These are phyloP conservation scores for Pyrgilauda ruficollis DNA, from an alignment of 2,113 vertebrate species.

Conservation along the genomic window DNA sequence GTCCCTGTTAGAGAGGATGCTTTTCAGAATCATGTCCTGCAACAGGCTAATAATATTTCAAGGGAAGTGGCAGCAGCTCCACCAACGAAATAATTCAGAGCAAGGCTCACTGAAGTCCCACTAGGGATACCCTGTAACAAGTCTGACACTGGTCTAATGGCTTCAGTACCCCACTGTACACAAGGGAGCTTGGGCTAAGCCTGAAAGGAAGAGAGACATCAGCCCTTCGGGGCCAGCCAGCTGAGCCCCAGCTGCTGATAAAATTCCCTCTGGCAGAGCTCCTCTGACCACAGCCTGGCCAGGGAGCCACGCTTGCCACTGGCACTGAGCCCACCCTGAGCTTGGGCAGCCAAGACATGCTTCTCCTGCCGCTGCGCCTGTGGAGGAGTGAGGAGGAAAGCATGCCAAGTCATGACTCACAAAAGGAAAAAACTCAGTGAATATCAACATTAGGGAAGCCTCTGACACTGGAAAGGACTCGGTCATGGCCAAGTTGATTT, in stretches of 20 bases:
- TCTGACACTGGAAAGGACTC: neutral
- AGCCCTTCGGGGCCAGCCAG: neutral
- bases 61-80: neutral
- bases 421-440: rapidly evolving
- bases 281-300: neutral
- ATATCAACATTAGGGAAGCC: neutral
- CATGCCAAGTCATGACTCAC: neutral
- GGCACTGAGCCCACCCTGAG: neutral
- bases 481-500: neutral
- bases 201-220: neutral
- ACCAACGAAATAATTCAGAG: neutral
- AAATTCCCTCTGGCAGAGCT: neutral
- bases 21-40: neutral
- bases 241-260: neutral
- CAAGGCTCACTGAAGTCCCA: neutral
- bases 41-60: neutral
- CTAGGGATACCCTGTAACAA: neutral
- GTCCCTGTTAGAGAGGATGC: neutral
- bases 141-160: too few species aligned
- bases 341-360: neutral
- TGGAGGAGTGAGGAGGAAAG: neutral
- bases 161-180: neutral
- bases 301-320: rapidly evolving
- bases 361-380: neutral
- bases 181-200: neutral